Base-by-base conservation (phyloP, 2,797 vertebrate species). In the Anguilla anguilla region DNA sequence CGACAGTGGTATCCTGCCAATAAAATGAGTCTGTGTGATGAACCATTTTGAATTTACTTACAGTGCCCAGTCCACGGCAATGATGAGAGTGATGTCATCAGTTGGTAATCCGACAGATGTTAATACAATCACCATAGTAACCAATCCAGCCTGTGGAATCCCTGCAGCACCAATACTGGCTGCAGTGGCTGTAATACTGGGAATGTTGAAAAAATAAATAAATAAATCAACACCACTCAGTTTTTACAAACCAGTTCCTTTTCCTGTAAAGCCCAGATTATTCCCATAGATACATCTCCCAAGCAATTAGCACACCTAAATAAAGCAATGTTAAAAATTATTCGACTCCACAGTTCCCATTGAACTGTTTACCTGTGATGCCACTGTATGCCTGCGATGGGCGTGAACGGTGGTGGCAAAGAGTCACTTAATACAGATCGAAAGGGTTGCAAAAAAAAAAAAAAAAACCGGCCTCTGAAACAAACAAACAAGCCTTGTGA, bases 121-220 rank as follows among this genome's bases (percentile, higher is more conserved):
- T 83, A 99, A 94, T 86, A 99, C 98, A 2, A 99, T 99, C 91
- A 98, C 98, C 98, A 99, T 99, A 87, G 98, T 99, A 90, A 99
- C 97, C 35, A 99, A 96, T 59, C 98, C 98, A 0, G 98, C 98
- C 89, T 99, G 98, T 0, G 98, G 98, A 86, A 99, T 99, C 9
- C 98, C 98, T 9, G 98, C 98, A 43, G 98, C 98, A 72, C 98
- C 98, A 2, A 99, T 98, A 92, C 98, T 99, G 89, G 98, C 98
- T 0, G 98, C 98, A 0, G 98, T 99, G 35, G 98, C 98, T 64
- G 98, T 99, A 93, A 99, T 99, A 89, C 98, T 99, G 94, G 0
- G n/a, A 85, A 72, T 79, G 28, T 31, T 28, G 35, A 57, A 46
- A 39, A 79, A 82, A 88, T 64, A 10, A 88, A 28, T 49, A 88